A percentile compares a stretch with the other conserved stretches of the same genome.
These are phyloP conservation scores for Lasioglossum oenotherae DNA, from an alignment of 2,888 invertebrate species.

Conservation along the genomic window DNA sequence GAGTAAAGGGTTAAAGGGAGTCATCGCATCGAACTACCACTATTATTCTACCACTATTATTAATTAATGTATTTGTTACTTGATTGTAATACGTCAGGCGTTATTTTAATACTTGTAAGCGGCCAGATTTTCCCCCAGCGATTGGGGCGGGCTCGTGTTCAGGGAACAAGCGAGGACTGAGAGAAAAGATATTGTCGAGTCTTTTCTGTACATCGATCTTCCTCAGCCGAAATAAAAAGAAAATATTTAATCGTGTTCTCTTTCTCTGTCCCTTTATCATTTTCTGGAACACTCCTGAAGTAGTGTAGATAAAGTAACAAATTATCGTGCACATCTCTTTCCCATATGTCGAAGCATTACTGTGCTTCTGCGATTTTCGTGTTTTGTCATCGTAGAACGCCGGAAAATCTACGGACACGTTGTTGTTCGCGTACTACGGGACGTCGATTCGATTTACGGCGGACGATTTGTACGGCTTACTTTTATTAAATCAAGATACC, in stretches of 20 bases:
- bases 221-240: not conserved
- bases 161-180: conserved; percentile 30
- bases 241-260: not conserved
- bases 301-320: no score
- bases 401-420: not conserved
- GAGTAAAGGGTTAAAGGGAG: conserved; percentile 54
- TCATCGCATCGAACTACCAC: conserved; percentile 47
- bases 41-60: conserved; percentile 19
- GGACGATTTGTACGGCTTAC: conserved; percentile 62
- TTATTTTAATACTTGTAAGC: conserved; percentile 52
- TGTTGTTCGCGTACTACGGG: conserved; percentile 15
- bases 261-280: not conserved
- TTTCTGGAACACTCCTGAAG: not conserved
- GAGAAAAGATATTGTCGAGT: conserved; percentile 6
- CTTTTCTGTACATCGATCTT: not conserved
- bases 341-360: not conserved
- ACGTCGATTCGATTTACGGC: conserved; percentile 56
- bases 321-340: not conserved
- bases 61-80: conserved; percentile 69
- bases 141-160: not conserved
- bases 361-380: not conserved
- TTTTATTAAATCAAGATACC: conserved; percentile 62
- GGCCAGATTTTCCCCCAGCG: conserved; percentile 25
- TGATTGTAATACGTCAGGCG: conserved; percentile 60
- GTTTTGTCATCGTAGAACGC: not conserved